phyloP scores from a whole-genome alignment of 2,113 vertebrate genomes.

The Atherinomorus stipes region DNA sequence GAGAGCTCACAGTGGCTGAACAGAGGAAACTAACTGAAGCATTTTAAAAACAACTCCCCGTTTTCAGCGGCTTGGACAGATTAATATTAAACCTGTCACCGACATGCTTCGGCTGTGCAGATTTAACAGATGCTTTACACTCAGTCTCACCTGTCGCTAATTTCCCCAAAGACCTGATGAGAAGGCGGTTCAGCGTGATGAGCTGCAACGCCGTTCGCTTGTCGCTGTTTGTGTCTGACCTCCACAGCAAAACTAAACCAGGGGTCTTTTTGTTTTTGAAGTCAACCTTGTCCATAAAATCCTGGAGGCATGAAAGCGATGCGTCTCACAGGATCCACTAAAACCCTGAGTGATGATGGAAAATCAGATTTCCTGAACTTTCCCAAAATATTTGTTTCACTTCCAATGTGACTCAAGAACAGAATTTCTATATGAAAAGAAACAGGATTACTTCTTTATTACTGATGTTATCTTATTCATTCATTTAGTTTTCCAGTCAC shows the following conservation, averaged over 20 bases:
- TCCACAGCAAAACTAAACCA: not conserved
- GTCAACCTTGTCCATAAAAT: too few relatives aligned
- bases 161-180: constrained; percentile 23
- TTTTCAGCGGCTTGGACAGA: not conserved
- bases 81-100: not conserved
- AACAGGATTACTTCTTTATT: too few relatives aligned
- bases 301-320: too few relatives aligned
- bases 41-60: not conserved
- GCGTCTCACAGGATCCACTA: not conserved
- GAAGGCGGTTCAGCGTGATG: not conserved
- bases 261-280: not conserved
- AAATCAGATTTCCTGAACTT: not conserved
- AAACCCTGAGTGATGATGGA: not conserved
- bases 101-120: constrained; percentile 27
- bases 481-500: too few relatives aligned
- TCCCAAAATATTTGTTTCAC: not conserved
- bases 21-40: not conserved
- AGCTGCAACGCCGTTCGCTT: not conserved
- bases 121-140: constrained; percentile 31
- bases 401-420: not conserved
- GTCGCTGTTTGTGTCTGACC: not conserved
- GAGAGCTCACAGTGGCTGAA: not conserved
- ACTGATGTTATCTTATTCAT: too few relatives aligned
- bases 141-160: not conserved
- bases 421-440: not conserved